These are phyloP conservation scores for Hyppa rectilinea DNA, from an alignment of 2,888 invertebrate genomes.

Conservation along the genomic window DNA sequence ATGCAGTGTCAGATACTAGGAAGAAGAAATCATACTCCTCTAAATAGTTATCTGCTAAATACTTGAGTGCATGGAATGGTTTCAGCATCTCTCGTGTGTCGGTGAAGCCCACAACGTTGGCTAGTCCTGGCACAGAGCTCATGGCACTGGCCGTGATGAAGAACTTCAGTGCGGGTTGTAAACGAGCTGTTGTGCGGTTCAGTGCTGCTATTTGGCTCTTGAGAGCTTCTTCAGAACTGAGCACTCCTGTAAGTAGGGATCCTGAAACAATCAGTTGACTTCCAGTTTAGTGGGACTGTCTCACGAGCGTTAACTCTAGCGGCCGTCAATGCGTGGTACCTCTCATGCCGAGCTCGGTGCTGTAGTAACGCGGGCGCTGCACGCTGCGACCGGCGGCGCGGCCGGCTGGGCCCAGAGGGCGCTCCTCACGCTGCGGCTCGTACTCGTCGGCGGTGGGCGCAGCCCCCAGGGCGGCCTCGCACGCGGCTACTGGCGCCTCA, in stretches of 20 bases:
- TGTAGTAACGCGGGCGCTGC: constrained; percentile 97
- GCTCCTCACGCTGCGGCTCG: constrained; percentile 83
- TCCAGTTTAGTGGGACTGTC: neutral
- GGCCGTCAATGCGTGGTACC: constrained; percentile 63
- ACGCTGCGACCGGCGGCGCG: constrained; percentile 87
- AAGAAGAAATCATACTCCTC: constrained; percentile 98
- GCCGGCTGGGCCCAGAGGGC: constrained; percentile 74
- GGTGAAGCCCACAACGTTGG: constrained; percentile 96
- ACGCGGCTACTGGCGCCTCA: constrained; percentile 72
- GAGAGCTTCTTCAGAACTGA: constrained; percentile 94
- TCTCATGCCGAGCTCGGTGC: constrained; percentile 98
- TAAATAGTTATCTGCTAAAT: constrained; percentile 96
- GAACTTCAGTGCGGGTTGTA: constrained; percentile 95
- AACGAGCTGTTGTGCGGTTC: constrained; percentile 96
- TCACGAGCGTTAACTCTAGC: neutral
- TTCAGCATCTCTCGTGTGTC: constrained; percentile 94
- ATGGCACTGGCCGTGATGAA: constrained; percentile 92
- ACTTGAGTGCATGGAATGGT: constrained; percentile 97
- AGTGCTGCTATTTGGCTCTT: constrained; percentile 95
- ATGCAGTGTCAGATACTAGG: constrained; percentile 95
- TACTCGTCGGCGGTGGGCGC: constrained; percentile 76
- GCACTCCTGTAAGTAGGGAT: constrained; percentile 94
- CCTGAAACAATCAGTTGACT: constrained; percentile 63
- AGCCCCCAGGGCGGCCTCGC: constrained; percentile 53
- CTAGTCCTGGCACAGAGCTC: constrained; percentile 80